Conservation (phyloP, 2,797 vertebrate species). For the Pseudochaenichthys georgianus region DNA sequence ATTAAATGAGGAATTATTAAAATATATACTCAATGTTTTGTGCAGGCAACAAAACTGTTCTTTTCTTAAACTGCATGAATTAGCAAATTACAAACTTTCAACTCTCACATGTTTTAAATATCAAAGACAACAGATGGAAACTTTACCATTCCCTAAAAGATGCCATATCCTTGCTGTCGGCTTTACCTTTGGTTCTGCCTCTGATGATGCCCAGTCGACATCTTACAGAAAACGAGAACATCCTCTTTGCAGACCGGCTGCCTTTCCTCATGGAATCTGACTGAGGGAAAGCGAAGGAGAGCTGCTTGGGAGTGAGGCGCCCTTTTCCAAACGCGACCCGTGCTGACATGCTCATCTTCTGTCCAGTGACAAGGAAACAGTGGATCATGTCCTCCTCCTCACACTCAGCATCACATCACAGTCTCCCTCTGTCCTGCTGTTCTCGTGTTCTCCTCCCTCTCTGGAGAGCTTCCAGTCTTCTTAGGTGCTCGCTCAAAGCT, state of each 20-base stretch:
- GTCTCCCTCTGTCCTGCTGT: constrained; percentile 51
- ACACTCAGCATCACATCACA: constrained; percentile 26
- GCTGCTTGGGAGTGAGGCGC: constrained; percentile 65
- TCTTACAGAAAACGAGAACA: constrained; percentile 84
- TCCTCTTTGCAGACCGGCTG: constrained; percentile 68
- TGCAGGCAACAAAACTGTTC: neutral
- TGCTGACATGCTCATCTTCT: constrained; percentile 73
- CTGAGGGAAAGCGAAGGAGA: constrained; percentile 68
- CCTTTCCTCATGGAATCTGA: constrained; percentile 72
- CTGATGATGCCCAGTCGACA: constrained; percentile 85
- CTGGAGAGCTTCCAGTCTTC: constrained; percentile 65
- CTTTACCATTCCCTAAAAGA: neutral
- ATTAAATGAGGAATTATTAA: neutral
- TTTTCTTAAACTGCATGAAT: neutral
- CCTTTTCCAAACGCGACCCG: constrained; percentile 70
- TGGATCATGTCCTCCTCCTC: constrained; percentile 34
- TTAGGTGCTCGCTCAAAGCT: constrained; percentile 45
- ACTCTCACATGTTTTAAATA: neutral
- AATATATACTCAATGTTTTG: neutral
- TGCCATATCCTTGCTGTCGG: neutral
- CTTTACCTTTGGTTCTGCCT: constrained; percentile 80
- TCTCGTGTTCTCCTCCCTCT: constrained; percentile 45
- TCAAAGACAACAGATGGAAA: neutral
- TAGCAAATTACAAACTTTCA: neutral
- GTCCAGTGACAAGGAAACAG: constrained; percentile 34